Conservation (phyloP, 2,797 vertebrate species). For the Synanceia verrucosa region DNA sequence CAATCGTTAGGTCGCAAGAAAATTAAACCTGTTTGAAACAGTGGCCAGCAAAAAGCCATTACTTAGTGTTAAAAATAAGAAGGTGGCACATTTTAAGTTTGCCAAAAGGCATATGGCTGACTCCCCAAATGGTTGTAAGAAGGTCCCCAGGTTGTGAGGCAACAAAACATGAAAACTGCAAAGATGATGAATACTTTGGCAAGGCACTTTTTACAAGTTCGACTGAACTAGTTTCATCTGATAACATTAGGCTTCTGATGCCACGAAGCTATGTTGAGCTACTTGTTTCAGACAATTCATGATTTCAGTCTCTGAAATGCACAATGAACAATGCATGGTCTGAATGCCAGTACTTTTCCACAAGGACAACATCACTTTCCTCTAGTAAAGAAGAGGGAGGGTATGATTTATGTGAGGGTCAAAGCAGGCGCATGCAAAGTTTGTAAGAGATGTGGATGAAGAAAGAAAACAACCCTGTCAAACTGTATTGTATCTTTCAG, state of each 20-base stretch:
- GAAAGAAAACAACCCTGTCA: neutral
- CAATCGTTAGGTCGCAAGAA: too few relatives aligned
- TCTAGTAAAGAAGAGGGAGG: constrained; percentile 55
- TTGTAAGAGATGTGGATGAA: constrained; percentile 18
- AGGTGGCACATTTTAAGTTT: too few relatives aligned
- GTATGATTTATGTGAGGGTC: constrained; percentile 5
- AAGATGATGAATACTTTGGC: too few relatives aligned
- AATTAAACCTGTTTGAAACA: too few relatives aligned
- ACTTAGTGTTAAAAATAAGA: too few relatives aligned
- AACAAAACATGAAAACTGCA: too few relatives aligned
- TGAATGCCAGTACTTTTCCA: constrained; percentile 84
- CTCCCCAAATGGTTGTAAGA: too few relatives aligned
- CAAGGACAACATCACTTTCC: constrained; percentile 74
- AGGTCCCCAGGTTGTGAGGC: too few relatives aligned
- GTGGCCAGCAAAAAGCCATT: too few relatives aligned
- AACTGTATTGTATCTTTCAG: constrained; percentile 2
- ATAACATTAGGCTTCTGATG: constrained; percentile 29
- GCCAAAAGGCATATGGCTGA: too few relatives aligned
- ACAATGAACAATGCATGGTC: constrained; percentile 83
- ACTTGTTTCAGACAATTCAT: constrained; percentile 48
- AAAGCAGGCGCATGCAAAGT: constrained; percentile 16
- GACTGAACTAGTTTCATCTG: constrained; percentile 7
- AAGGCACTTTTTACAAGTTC: neutral
- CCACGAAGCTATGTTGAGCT: constrained; percentile 31
- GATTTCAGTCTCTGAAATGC: constrained; percentile 58